A percentile compares a stretch with the other conserved stretches of the same genome.
phyloP scores from a whole-genome alignment of 2,113 vertebrate genomes.

The Coturnix japonica region DNA sequence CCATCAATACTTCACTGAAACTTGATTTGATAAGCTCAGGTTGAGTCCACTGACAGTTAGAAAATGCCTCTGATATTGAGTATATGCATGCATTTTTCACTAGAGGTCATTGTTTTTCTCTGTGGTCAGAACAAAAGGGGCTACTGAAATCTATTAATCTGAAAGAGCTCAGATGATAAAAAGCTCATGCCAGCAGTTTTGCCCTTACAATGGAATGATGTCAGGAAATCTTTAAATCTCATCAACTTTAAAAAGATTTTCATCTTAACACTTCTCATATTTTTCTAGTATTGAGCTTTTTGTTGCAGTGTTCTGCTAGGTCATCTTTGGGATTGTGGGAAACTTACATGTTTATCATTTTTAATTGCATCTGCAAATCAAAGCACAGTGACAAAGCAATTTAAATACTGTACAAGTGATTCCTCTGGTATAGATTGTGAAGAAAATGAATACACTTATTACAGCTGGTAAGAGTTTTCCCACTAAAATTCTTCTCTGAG shows the following conservation, averaged over 20 bases:
- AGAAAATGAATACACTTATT: neutral
- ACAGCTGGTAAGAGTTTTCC: neutral
- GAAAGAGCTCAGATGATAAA: neutral
- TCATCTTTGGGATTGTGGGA: neutral
- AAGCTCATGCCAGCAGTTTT: neutral
- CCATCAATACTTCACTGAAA: neutral
- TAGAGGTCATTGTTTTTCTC: neutral
- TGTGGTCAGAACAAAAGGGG: neutral
- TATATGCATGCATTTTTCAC: constrained; percentile 1
- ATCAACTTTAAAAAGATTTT: neutral
- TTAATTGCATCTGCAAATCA: neutral
- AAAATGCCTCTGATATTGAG: neutral
- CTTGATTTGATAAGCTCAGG: neutral
- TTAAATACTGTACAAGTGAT: neutral
- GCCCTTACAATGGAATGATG: neutral
- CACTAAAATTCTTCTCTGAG: neutral
- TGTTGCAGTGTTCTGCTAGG: neutral
- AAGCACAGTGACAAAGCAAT: neutral
- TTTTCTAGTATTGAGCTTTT: neutral
- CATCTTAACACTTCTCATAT: neutral
- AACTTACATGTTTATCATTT: neutral
- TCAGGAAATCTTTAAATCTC: neutral
- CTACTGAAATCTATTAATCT: neutral
- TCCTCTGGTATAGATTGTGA: neutral
- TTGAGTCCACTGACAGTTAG: neutral